Evolutionary conservation across 2,888 invertebrate genomes (phyloP).

Genomic region (Xiphydria camelus): DNA sequence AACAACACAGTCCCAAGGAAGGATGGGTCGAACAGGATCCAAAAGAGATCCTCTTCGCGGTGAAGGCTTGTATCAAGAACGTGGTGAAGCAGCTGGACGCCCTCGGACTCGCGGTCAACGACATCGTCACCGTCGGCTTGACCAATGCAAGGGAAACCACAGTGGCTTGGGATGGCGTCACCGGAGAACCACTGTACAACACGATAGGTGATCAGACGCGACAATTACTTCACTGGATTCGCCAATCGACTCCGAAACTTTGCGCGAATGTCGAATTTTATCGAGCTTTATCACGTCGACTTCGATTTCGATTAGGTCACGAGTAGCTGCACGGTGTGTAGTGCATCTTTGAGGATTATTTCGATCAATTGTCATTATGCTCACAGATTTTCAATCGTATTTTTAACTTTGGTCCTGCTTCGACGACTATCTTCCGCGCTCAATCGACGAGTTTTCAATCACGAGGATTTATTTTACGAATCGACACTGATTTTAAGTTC

Average conservation of each 20-base stretch:
- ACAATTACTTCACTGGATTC: too few species aligned
- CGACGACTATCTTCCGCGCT: too few species aligned
- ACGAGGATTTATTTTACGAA: too few species aligned
- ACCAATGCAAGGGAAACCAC: slow-evolving; percentile 98
- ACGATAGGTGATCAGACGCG: slow-evolving; percentile 75
- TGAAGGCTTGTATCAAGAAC: slow-evolving; percentile 77
- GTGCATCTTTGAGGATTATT: too few species aligned
- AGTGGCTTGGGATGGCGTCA: slow-evolving; percentile 90
- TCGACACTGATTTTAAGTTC: too few species aligned
- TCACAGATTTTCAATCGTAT: too few species aligned
- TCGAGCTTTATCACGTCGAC: too few species aligned
- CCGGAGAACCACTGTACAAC: slow-evolving; percentile 90
- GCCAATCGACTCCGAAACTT: not conserved
- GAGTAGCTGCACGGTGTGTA: too few species aligned
- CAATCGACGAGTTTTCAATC: too few species aligned
- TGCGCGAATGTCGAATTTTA: slow-evolving; percentile 1
- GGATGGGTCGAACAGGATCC: slow-evolving; percentile 97
- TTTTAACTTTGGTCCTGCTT: too few species aligned
- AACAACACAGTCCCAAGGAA: slow-evolving; percentile 78
- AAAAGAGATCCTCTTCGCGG: slow-evolving; percentile 77
- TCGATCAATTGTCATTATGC: too few species aligned
- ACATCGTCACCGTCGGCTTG: slow-evolving; percentile 86
- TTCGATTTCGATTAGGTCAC: too few species aligned
- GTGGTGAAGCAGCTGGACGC: slow-evolving; percentile 68
- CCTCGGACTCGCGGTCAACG: slow-evolving; percentile 63